Percentiles rank a stretch among this genome's conserved stretches.
These are phyloP conservation scores for Gymnoscopelus microlampas DNA, from an alignment of 2,797 vertebrate species.

Conservation along the genomic window DNA sequence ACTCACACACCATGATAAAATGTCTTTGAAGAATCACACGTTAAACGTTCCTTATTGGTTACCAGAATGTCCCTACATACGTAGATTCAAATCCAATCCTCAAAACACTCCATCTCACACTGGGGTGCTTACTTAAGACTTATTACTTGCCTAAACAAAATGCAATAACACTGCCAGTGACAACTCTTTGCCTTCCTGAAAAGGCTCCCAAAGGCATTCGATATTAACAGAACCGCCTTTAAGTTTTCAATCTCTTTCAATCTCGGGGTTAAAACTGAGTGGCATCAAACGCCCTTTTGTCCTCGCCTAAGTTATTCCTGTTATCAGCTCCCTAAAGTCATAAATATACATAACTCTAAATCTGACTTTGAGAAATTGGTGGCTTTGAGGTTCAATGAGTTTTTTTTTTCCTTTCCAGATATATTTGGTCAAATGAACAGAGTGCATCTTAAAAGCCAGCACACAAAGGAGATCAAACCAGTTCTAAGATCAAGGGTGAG, in stretches of 20 bases:
- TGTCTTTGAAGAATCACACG: too few species aligned
- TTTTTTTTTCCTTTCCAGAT: conserved; percentile 17
- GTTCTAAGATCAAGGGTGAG: conserved; percentile 48
- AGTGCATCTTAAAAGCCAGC: conserved; percentile 7
- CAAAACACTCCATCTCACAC: too few species aligned
- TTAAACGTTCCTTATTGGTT: too few species aligned
- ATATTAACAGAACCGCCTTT: not conserved
- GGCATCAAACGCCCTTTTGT: not conserved
- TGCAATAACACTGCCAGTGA: too few species aligned
- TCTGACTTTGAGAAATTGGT: conserved; percentile 15
- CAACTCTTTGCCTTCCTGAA: too few species aligned
- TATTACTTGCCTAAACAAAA: too few species aligned
- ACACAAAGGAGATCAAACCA: conserved; percentile 49
- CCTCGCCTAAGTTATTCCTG: not conserved
- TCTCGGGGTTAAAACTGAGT: not conserved
- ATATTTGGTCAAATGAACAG: conserved; percentile 37
- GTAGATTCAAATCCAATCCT: too few species aligned
- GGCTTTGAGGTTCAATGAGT: conserved; percentile 3
- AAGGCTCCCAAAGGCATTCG: too few species aligned
- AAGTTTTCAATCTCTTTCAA: not conserved
- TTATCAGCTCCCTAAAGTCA: not conserved
- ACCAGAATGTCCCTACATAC: too few species aligned
- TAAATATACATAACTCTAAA: not conserved
- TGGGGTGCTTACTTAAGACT: too few species aligned
- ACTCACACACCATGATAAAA: too few species aligned